Evolutionary conservation across 1,140 invertebrate species (phyloP).

Genomic region (Ditylenchus dipsaci): DNA sequence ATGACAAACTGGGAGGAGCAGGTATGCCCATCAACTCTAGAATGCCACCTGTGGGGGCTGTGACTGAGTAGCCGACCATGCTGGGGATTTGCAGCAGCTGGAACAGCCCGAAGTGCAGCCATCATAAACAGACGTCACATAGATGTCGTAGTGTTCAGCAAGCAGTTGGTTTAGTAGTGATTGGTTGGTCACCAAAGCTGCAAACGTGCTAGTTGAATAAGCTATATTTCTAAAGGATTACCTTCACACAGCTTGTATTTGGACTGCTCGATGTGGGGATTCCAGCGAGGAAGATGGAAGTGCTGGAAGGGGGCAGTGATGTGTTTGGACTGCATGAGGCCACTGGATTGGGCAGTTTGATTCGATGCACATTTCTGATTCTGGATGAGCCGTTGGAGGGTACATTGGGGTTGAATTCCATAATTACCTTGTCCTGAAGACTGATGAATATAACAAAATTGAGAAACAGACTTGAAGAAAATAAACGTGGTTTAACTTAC

Average conservation of each 20-base stretch:
- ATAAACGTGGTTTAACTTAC: too few species aligned
- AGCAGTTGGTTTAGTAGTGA: background rate
- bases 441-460: too few species aligned
- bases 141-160: background rate
- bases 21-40: background rate
- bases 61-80: background rate
- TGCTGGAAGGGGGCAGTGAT: background rate
- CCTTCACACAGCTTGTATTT: background rate
- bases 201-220: too few species aligned
- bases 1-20: background rate
- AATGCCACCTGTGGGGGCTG: background rate
- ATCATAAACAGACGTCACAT: background rate
- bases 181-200: background rate
- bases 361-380: background rate
- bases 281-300: background rate
- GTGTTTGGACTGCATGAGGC: background rate
- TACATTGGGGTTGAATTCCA: background rate
- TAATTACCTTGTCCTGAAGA: background rate
- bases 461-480: too few species aligned
- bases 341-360: background rate
- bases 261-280: background rate
- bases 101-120: conserved; percentile 1
- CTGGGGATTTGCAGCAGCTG: background rate
- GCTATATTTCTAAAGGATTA: too few species aligned
- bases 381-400: background rate